Base-by-base conservation (phyloP, 1,140 invertebrate species). In the Anagrus nilaparvatae region DNA sequence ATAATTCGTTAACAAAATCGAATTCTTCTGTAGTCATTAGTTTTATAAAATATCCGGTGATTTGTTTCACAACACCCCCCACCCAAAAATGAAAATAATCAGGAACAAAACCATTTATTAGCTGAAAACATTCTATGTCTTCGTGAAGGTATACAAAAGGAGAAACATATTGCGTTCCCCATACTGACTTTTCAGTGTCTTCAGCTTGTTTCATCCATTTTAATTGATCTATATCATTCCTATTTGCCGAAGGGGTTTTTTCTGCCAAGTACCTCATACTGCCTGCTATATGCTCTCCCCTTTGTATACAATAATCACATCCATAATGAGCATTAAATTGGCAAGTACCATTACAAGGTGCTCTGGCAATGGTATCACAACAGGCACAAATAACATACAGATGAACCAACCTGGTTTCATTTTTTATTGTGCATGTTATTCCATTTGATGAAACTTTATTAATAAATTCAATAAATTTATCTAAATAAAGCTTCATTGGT, bases 101-200 rank as follows among this genome's bases (percentile, higher is more conserved):
- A 25, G 35, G 25, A 10, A 44, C 18, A 45, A 46, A 36, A 34
- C 46, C 13, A 18, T 35, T 28, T 36, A 29, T 30, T 39, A 45
- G 10, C 40, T 24, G 8, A 12, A 18, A 45, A 25, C 34, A 23
- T 12, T 37, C n/a, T 20, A 30, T 41, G 35, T 46, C 23, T 27
- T n/a, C n/a, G n/a, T n/a, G n/a, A n/a, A n/a, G n/a, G n/a, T n/a
- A n/a, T n/a, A 37, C 30, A 8, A 44, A 27, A n/a, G 35, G 25
- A 5, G 29, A 28, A 21, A 28, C 14, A 12, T 16, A 16, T 27
- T 32, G n/a, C n/a, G n/a, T n/a, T n/a, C n/a, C n/a, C 13, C 37
- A 21, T 36, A 40, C 37, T 29, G 25, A 35, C 9, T 3, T 27
- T 7, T 41, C 23, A 12, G 5, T 32, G 5, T 31, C 13, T 31